Conservation (phyloP, 2,888 invertebrate species). For the Ormyrus thymus region DNA sequence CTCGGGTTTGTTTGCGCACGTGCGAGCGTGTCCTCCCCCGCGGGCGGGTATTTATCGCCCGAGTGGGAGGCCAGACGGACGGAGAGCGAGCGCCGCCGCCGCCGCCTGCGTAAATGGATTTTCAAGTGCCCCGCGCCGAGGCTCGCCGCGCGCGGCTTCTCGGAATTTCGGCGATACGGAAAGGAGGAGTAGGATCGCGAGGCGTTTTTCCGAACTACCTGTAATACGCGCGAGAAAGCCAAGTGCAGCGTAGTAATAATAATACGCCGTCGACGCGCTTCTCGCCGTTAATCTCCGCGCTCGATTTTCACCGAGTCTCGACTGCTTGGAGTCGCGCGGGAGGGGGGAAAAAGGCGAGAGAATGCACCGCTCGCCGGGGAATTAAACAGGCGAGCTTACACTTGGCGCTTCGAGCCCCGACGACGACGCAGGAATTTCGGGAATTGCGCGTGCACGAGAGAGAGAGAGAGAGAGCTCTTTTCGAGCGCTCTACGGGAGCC, state of each 20-base stretch:
- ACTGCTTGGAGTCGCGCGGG: background rate
- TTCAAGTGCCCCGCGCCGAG: background rate
- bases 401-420: background rate
- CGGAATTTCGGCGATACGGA: background rate
- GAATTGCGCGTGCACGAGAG: background rate
- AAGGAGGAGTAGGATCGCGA: too few species aligned
- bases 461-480: background rate
- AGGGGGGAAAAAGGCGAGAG: too few species aligned
- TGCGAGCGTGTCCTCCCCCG: background rate
- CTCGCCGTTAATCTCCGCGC: background rate
- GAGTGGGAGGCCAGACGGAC: too few species aligned
- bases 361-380: too few species aligned
- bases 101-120: background rate
- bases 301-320: background rate
- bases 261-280: too few species aligned
- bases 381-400: background rate
- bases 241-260: too few species aligned
- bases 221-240: too few species aligned
- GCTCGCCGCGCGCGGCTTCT: background rate
- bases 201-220: too few species aligned
- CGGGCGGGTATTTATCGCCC: background rate
- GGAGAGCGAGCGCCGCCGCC: background rate
- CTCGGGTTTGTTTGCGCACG: constrained; percentile 5
- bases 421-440: background rate
- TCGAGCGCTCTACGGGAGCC: too few species aligned